These are phyloP conservation scores for Chirona hameri DNA, from an alignment of 2,888 invertebrate species.

Conservation along the genomic window DNA sequence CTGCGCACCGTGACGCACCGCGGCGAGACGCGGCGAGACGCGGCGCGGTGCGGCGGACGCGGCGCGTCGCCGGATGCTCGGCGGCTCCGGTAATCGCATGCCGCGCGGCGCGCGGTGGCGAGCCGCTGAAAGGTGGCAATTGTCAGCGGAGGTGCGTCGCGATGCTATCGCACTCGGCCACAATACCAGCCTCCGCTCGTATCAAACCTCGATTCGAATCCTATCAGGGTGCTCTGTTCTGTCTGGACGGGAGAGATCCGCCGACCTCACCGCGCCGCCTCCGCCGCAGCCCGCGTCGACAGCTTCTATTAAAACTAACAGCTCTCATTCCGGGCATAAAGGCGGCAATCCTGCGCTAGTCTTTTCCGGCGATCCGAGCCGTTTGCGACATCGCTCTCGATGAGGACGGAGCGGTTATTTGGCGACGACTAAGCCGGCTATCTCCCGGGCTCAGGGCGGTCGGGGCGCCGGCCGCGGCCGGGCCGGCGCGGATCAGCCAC, in stretches of 20 bases:
- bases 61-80: too few relatives aligned
- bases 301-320: slow-evolving; percentile 27
- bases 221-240: neutral
- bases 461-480: too few relatives aligned
- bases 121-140: neutral
- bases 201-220: neutral
- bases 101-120: neutral
- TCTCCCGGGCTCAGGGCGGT: slow-evolving; percentile 2
- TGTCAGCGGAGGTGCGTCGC: neutral
- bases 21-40: too few relatives aligned
- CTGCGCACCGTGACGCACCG: too few relatives aligned
- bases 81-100: neutral
- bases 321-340: slow-evolving; percentile 24
- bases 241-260: neutral
- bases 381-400: neutral
- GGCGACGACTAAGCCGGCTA: slow-evolving; percentile 22
- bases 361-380: neutral
- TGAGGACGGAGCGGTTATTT: slow-evolving; percentile 12
- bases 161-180: neutral
- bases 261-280: neutral
- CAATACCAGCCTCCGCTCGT: neutral
- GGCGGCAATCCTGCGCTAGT: neutral
- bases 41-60: too few relatives aligned
- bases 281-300: neutral
- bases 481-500: too few relatives aligned